A percentile compares a stretch with the other conserved stretches of the same genome.
Conservation (phyloP, 2,888 invertebrate genomes). For the Gibbula magus region DNA sequence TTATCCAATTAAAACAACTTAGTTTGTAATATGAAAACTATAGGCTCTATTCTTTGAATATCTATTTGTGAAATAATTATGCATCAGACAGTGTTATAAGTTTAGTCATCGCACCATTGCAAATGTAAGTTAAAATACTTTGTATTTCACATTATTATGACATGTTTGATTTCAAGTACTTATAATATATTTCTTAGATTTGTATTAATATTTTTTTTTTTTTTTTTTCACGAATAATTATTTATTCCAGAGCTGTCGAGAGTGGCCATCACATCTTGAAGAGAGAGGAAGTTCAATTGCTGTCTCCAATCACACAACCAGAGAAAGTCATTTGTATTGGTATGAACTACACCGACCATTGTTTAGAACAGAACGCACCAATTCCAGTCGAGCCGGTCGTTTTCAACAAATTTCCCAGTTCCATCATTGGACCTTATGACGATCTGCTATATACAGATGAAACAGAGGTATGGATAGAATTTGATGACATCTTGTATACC, state of each 20-base stretch:
- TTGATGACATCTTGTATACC: not conserved
- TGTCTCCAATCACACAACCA: conserved; percentile 85
- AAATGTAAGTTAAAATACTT: too few relatives aligned
- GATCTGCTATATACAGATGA: conserved; percentile 56
- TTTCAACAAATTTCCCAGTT: conserved; percentile 90
- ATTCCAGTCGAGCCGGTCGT: conserved; percentile 87
- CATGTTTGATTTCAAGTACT: too few relatives aligned
- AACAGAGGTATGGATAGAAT: conserved; percentile 54
- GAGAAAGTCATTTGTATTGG: conserved; percentile 91
- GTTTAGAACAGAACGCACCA: conserved; percentile 86
- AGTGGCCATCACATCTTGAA: conserved; percentile 51
- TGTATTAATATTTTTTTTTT: too few relatives aligned
- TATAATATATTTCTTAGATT: too few relatives aligned
- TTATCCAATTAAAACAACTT: too few relatives aligned
- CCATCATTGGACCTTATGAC: conserved; percentile 82
- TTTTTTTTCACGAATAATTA: not conserved
- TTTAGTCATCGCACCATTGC: too few relatives aligned
- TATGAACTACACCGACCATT: conserved; percentile 90
- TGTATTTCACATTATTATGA: too few relatives aligned
- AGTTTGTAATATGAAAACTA: too few relatives aligned
- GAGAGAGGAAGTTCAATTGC: conserved; percentile 52
- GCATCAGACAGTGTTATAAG: too few relatives aligned
- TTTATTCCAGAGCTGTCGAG: conserved; percentile 52
- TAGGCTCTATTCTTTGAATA: too few relatives aligned
- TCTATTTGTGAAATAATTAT: too few relatives aligned